These are phyloP conservation scores for Mactromeris polynyma DNA, from an alignment of 2,888 invertebrate species.

Conservation along the genomic window DNA sequence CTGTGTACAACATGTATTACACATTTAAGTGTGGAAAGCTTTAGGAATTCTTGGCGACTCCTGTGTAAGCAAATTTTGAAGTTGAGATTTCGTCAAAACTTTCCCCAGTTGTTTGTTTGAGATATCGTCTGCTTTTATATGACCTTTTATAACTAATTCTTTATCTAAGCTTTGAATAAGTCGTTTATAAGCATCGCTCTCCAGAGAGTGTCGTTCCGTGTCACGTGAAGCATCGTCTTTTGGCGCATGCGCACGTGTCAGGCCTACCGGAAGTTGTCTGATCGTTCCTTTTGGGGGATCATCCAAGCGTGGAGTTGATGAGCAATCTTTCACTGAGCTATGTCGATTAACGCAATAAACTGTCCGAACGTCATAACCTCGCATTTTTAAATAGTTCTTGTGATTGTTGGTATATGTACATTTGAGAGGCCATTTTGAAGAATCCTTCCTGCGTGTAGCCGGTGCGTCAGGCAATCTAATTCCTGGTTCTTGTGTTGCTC, in stretches of 20 bases:
- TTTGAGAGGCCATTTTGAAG: not conserved
- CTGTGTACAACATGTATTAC: not conserved
- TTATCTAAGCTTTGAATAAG: not conserved
- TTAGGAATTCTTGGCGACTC: not conserved
- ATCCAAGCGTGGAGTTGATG: not conserved
- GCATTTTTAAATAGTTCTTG: constrained; percentile 21
- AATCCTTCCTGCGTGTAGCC: not conserved
- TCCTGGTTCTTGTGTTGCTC: not conserved
- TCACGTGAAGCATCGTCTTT: not conserved
- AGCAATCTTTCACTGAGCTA: not conserved
- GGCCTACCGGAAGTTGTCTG: not conserved
- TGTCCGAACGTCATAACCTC: constrained; percentile 15
- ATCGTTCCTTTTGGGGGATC: not conserved
- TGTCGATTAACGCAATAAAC: constrained; percentile 28
- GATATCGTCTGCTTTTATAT: not conserved
- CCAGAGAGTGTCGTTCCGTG: not conserved
- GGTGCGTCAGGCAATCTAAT: not conserved
- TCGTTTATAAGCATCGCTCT: not conserved
- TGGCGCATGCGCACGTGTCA: not conserved
- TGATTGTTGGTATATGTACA: constrained; percentile 24
- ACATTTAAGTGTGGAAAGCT: not conserved
- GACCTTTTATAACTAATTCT: not conserved
- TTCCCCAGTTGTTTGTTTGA: not conserved
- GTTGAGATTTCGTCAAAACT: constrained; percentile 9
- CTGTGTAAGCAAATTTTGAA: not conserved